Evolutionary conservation across 2,888 invertebrate species (phyloP), one percentile per base, ranked within the genome.

Genomic region (Cantharis rustica): DNA sequence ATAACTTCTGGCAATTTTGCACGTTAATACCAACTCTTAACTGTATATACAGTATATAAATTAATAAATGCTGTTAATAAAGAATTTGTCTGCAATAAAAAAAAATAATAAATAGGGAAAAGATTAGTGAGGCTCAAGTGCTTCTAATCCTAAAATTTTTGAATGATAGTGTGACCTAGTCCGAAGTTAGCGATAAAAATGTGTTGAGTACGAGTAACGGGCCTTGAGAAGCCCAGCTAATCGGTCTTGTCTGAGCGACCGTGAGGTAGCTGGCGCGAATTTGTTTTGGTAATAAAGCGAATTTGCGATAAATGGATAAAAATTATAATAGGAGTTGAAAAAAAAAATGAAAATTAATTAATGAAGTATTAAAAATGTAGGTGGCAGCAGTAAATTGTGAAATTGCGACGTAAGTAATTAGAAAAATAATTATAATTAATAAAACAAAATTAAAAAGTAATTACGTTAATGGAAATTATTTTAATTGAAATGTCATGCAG

Each of bases 401-500:
- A 31, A n/a, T 31, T 31, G 31, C 31, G 31, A 13, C 4, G 31
- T 31, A 31, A 31, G 27, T 31, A 31, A 31, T 31, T 31, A 31
- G 31, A 31, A 31, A 31, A 31, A 31, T 31, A 31, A 31, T 31
- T 31, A 5, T 31, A 31, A 31, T 31, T 13, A 31, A 31, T 26
- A 63, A 70, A 75, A 71, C 47, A 68, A 66, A 75, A 75, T 75
- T 71, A 75, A 75, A 75, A 75, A 75, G 70, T 71, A 75, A 75
- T 75, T 71, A 75, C 63, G 61, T 16, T 71, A 75, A 70, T 75
- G 75, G 71, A 71, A n/a, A 71, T 71, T 75, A 66, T 68, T 64
- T 64, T 71, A 71, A 66, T 71, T 69, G 31, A 75, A 77, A 73
- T 68, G 72, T 77, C 75, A 70, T 69, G 75, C 66, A 26, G 61